These are phyloP conservation scores for Erithacus rubecula DNA, from an alignment of 2,797 vertebrate species.

Conservation along the genomic window DNA sequence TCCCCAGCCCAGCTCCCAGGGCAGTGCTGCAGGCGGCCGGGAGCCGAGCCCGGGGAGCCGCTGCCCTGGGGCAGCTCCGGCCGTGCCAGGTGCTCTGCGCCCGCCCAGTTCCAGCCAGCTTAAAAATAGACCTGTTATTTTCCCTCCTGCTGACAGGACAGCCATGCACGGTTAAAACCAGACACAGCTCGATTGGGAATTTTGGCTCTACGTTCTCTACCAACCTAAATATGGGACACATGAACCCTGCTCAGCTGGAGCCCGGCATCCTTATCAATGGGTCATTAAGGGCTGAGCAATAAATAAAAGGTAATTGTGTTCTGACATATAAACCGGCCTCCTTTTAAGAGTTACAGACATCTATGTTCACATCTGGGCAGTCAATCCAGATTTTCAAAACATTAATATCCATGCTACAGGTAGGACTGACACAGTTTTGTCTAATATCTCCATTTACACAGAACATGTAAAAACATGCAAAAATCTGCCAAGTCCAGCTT, in stretches of 20 bases:
- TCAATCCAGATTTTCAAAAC: neutral
- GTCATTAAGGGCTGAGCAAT: neutral
- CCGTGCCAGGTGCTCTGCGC: constrained; percentile 3
- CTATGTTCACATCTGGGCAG: neutral
- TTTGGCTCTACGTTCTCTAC: constrained; percentile 67
- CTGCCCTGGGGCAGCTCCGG: neutral
- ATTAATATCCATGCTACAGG: neutral
- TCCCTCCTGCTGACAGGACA: constrained; percentile 83
- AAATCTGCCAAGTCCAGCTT: neutral
- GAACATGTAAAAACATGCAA: neutral
- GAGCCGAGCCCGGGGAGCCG: constrained; percentile 19
- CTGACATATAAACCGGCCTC: neutral
- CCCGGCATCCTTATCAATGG: neutral
- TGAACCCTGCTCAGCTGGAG: neutral
- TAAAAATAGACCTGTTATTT: constrained; percentile 93
- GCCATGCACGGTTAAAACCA: constrained; percentile 81
- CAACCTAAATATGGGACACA: constrained; percentile 63
- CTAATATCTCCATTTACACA: neutral
- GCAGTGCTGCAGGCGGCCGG: constrained; percentile 28
- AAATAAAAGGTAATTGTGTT: neutral
- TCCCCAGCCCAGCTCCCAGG: too few relatives aligned
- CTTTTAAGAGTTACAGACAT: neutral
- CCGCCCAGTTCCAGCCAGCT: constrained; percentile 78
- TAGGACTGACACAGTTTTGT: neutral
- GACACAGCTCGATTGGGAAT: constrained; percentile 67